Evolutionary conservation across 2,797 vertebrate genomes (phyloP).

Genomic region (Rhyacichthys aspro): DNA sequence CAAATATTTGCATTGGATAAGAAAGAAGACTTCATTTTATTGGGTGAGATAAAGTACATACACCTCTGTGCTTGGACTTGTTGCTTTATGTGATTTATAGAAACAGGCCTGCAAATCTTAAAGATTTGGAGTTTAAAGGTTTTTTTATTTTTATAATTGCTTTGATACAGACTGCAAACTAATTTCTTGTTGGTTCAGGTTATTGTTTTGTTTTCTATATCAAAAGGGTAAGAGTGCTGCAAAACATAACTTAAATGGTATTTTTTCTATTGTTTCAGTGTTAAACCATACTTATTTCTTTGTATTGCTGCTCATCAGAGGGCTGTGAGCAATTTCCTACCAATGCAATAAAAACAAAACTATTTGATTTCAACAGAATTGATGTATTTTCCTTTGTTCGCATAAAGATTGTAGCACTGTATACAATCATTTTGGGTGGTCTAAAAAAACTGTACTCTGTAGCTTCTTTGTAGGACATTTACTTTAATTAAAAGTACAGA

Average conservation of each 20-base stretch:
- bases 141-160: constrained; percentile 86
- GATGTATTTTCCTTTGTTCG: constrained; percentile 23
- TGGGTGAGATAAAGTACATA: constrained; percentile 58
- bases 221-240: constrained; percentile 34
- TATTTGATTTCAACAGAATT: constrained; percentile 64
- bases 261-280: constrained; percentile 60
- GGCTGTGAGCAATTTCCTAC: constrained; percentile 80
- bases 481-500: too few relatives aligned
- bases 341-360: constrained; percentile 82
- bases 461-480: too few relatives aligned
- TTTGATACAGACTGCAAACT: constrained; percentile 81
- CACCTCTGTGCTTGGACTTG: constrained; percentile 61
- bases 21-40: constrained; percentile 54
- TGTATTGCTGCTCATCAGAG: constrained; percentile 71
- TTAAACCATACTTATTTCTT: constrained; percentile 67
- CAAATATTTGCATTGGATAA: constrained; percentile 55
- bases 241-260: constrained; percentile 29
- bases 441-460: too few relatives aligned
- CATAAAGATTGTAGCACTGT: too few relatives aligned
- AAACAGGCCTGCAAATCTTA: constrained; percentile 58
- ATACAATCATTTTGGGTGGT: too few relatives aligned
- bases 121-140: constrained; percentile 69
- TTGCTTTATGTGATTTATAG: constrained; percentile 68
- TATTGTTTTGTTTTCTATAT: constrained; percentile 65
- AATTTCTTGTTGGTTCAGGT: constrained; percentile 56